Conservation (phyloP, 2,797 vertebrate genomes). For the Gymnothorax reevesii region DNA sequence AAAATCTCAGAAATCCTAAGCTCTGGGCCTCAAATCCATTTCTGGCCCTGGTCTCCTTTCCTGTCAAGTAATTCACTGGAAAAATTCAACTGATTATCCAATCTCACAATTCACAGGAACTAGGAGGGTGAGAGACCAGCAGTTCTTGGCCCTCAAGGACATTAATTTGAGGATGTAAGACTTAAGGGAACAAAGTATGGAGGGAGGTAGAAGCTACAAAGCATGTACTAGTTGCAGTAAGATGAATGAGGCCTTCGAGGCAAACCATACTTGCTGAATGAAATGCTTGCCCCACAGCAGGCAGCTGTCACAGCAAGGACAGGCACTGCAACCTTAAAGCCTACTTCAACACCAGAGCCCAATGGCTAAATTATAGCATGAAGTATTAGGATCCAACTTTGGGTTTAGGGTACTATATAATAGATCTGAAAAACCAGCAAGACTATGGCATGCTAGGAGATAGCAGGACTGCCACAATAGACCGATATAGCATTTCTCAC, state of each 20-base stretch:
- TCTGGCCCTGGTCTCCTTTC: no score
- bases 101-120: no score
- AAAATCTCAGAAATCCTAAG: background rate
- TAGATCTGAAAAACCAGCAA: background rate
- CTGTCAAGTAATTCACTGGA: no score
- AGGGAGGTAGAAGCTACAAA: background rate
- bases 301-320: background rate
- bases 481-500: background rate
- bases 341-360: background rate
- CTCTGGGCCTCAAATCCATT: no score
- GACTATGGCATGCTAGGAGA: background rate
- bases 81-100: no score
- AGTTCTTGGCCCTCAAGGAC: no score
- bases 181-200: background rate
- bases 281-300: background rate
- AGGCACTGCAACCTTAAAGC: background rate
- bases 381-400: background rate
- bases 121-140: no score
- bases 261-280: background rate
- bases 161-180: no score
- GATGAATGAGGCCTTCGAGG: slow-evolving; percentile 2
- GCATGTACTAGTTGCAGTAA: background rate
- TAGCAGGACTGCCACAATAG: background rate
- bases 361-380: background rate
- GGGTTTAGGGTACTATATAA: background rate